Evolutionary conservation across 2,113 vertebrate species (phyloP).

Genomic region (Antechinus stuartii): DNA sequence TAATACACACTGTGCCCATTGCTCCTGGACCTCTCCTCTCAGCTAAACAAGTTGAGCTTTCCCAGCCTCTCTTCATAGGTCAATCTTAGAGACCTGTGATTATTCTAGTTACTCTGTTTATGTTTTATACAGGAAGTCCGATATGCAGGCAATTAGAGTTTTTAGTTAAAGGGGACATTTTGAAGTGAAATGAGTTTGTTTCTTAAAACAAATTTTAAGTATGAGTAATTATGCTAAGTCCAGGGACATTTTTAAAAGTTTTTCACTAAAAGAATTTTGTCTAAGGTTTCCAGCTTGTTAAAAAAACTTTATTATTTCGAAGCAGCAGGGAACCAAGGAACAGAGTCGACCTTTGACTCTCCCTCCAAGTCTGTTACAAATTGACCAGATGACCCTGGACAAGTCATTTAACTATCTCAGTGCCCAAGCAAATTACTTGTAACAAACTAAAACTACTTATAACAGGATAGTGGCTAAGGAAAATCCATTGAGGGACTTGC

Average conservation of each 20-base stretch:
- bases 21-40: conserved; percentile 3
- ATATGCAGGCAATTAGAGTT: conserved; percentile 61
- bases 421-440: neutral
- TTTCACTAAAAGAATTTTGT: conserved; percentile 60
- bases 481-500: neutral
- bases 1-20: conserved; percentile 8
- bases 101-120: conserved; percentile 64
- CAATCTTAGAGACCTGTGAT: conserved; percentile 56
- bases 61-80: conserved; percentile 46
- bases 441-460: neutral
- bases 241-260: conserved; percentile 53
- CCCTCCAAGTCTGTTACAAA: neutral
- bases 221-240: conserved; percentile 52
- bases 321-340: neutral
- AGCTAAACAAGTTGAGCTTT: conserved; percentile 37
- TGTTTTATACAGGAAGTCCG: conserved; percentile 68
- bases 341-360: neutral
- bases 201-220: neutral
- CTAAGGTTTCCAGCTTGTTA: conserved; percentile 36
- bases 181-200: conserved; percentile 43
- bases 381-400: neutral
- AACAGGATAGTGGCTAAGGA: neutral
- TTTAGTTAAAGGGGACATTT: conserved; percentile 52
- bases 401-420: neutral
- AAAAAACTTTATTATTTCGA: conserved; percentile 58